Evolutionary conservation across 2,888 invertebrate genomes (phyloP).

Genomic region (Seira musarum): DNA sequence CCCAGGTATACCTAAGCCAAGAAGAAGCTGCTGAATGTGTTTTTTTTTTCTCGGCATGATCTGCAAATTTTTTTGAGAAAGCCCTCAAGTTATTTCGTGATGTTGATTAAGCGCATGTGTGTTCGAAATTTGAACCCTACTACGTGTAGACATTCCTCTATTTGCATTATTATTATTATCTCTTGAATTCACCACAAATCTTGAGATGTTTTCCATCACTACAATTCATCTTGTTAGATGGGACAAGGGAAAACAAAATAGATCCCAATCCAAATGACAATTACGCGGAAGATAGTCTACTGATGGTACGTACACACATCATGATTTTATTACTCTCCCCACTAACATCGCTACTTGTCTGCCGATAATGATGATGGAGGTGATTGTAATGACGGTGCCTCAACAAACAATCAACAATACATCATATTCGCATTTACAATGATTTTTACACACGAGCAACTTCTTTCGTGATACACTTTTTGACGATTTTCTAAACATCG

Average conservation of each 20-base stretch:
- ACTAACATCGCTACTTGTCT: not conserved
- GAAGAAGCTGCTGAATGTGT: not conserved
- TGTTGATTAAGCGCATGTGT: constrained; percentile 31
- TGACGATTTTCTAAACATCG: not conserved
- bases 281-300: constrained; percentile 21
- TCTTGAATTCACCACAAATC: constrained; percentile 11
- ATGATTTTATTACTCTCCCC: constrained; percentile 9
- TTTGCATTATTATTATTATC: constrained; percentile 9
- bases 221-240: not conserved
- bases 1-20: not conserved
- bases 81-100: constrained; percentile 55
- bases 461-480: constrained; percentile 33
- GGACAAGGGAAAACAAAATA: not conserved
- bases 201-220: constrained; percentile 4
- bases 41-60: constrained; percentile 51
- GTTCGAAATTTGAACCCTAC: not conserved
- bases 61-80: constrained; percentile 41
- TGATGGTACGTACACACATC: constrained; percentile 9
- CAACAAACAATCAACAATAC: constrained; percentile 59
- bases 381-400: constrained; percentile 38
- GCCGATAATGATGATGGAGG: constrained; percentile 29
- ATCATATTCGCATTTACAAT: constrained; percentile 59
- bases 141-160: not conserved
- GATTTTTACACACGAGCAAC: constrained; percentile 49
- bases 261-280: constrained; percentile 39